Evolutionary conservation across 2,888 invertebrate genomes (phyloP), one percentile per base, ranked within the genome.

Genomic region (Aleiodes leptofemur): DNA sequence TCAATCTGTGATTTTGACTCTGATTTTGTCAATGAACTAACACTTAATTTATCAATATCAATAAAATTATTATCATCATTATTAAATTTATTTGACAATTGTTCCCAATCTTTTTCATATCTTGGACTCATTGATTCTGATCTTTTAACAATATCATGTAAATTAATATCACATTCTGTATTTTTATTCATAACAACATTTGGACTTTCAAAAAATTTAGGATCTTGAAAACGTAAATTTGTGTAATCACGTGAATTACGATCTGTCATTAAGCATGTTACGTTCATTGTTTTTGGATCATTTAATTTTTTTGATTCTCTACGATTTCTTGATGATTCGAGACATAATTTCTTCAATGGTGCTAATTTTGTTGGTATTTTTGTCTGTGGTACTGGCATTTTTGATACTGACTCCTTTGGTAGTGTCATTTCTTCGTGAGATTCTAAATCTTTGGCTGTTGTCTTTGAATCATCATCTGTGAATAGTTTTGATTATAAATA

Each of bases 31-130:
- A 88, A 74, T 4, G 86, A 79, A 59, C 77, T 83, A 0, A 83
- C 80, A 57, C 85, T 86, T 11, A 90, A 79, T 69, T 86, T 87
- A 59, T 90, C 87, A 64, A 90, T 88, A 76, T 90, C 90, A 38
- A 90, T 90, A 14, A 89, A 84, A 29, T 88, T 86, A 29, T 88
- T 86, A 68, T 87, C 89, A 34, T 88, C 88, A 8, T 85, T 83
- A 55, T 79, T 85, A 57, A 89, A 87, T 72, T 84, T 87, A 69
- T 83, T 83, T 4, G 86, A 84, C 48, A 89, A 76, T 70, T 88
- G 92, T 90, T 87, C 92, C 92, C 89, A 89, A 59, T 88, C 88
- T 73, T 75, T 91, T 89, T 90, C 92, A 90, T 69, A 91, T 87
- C 88, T 91, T 87, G 79, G 91, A 88, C 76, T 92, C 86, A 87